Conservation (phyloP, 2,888 invertebrate species). For the Apodemia zela region DNA sequence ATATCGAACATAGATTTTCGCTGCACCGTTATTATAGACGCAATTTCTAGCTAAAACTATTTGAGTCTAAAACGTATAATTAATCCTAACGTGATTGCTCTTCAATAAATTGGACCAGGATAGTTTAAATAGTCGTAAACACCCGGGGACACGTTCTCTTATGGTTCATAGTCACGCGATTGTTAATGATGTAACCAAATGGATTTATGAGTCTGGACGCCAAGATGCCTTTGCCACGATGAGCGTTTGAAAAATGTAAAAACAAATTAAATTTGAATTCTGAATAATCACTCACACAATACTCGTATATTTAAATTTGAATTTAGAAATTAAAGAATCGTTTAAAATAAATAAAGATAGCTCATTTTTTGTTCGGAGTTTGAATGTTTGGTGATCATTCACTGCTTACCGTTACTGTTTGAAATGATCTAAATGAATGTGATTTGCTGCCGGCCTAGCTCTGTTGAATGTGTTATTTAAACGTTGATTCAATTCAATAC, state of each 20-base stretch:
- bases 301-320: not conserved
- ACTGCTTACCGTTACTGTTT: not conserved
- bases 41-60: constrained; percentile 26
- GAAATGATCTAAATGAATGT: not conserved
- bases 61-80: constrained; percentile 23
- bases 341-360: not conserved
- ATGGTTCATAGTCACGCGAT: constrained; percentile 68
- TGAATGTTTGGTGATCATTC: constrained; percentile 2
- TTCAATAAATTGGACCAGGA: constrained; percentile 54
- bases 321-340: constrained; percentile 4
- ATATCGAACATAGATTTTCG: constrained; percentile 7
- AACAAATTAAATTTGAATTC: constrained; percentile 12
- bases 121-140: constrained; percentile 58
- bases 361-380: constrained; percentile 5
- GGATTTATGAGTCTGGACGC: constrained; percentile 52
- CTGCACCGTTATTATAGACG: constrained; percentile 15
- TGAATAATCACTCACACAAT: constrained; percentile 10
- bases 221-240: constrained; percentile 14
- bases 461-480: not conserved
- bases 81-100: constrained; percentile 39
- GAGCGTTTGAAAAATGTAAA: constrained; percentile 13
- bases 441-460: not conserved
- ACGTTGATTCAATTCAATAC: not conserved
- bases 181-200: constrained; percentile 66
- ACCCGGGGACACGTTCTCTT: constrained; percentile 62